Evolutionary conservation across 2,113 vertebrate genomes (phyloP), one percentile per base, ranked within the genome.

Genomic region (Phocoena phocoena): DNA sequence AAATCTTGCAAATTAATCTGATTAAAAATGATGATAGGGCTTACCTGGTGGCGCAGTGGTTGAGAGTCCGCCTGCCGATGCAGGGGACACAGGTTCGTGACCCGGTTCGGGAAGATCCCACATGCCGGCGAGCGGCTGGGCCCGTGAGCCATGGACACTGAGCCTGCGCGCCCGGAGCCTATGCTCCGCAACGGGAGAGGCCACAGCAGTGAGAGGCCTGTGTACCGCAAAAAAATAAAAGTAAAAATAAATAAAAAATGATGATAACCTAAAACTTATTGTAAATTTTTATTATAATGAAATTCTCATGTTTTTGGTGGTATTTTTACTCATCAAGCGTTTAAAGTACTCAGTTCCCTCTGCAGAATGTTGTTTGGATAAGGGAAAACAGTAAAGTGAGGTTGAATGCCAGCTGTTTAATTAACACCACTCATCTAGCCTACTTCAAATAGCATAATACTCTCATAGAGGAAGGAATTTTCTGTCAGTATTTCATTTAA

Each of bases 371-470:
- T 93, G 8, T 94, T 93, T 86, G 50, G 13, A 73, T 68, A 88
- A 84, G 28, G 36, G 28, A 60, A 83, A 96, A 68, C 8, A 63
- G 50, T 20, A 38, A 91, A 93, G 25, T 70, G 47, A 90, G 67
- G 26, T 36, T 92, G 86, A 89, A 92, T 90, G 83, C 86, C 95
- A 95, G 79, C 89, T 96, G 92, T 93, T 96, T 96, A 96, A 96
- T 97, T 62, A 96, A 83, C 33, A 80, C 58, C 86, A 83, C 92
- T 97, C 82, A 96, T 95, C 41, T 79, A 73, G 50, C 62, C 79
- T 79, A 93, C 95, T 97, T 98, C 73, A 96, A 74, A 93, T 23
- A 73, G 21, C 31, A 83, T 53, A 89, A 89, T 80, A 36, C 65
- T 95, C 68, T 92, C 74, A 68, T 2, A 67, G 77, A 96, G 62